Percentiles rank a stretch among this genome's conserved stretches.
Evolutionary conservation across 1,140 invertebrate species (phyloP).

Genomic region (Leguminivora glycinivorella): DNA sequence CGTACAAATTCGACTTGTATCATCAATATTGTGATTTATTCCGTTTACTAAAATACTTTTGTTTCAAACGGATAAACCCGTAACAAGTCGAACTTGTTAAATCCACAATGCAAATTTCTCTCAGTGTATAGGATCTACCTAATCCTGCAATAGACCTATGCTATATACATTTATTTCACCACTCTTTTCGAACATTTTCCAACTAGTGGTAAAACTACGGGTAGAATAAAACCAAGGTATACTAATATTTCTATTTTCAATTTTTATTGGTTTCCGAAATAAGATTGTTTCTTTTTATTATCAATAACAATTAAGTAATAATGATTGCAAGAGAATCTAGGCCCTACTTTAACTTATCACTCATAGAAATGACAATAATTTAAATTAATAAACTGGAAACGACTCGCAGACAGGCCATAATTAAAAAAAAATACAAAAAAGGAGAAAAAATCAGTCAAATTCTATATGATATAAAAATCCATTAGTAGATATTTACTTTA

Average conservation of each 20-base stretch:
- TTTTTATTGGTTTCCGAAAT: conserved; percentile 75
- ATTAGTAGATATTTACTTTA: neutral
- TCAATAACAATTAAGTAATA: conserved; percentile 70
- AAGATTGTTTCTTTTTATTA: conserved; percentile 67
- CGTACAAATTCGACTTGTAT: no score
- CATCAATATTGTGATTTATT: no score
- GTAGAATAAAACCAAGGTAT: conserved; percentile 60
- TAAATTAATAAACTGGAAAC: conserved; percentile 39
- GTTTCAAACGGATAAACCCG: no score
- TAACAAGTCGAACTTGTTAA: no score
- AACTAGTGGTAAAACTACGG: no score
- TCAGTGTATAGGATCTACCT: no score
- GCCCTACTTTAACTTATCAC: conserved; percentile 69
- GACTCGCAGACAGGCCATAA: neutral
- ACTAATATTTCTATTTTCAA: conserved; percentile 76
- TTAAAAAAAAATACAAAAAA: neutral
- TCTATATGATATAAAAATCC: neutral
- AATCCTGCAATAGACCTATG: no score
- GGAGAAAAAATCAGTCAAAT: no score
- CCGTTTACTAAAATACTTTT: no score
- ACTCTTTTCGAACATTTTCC: no score
- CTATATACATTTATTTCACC: no score
- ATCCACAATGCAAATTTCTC: no score
- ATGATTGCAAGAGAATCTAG: conserved; percentile 74
- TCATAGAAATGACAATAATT: conserved; percentile 59